These are phyloP conservation scores for Orchesella flavescens DNA, from an alignment of 2,888 invertebrate species.

Conservation along the genomic window DNA sequence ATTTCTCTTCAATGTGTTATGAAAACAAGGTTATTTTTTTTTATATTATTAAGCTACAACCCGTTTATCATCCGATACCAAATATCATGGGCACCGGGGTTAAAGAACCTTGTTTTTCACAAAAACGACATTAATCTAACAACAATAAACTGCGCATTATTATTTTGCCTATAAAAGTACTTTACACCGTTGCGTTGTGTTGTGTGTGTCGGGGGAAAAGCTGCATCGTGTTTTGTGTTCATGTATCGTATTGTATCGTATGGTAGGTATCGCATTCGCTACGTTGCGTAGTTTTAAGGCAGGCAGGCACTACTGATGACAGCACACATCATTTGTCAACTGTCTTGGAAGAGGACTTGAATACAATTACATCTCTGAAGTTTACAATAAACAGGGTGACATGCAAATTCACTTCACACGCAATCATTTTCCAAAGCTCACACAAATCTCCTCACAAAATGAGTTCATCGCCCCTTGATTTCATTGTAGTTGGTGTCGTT, in stretches of 20 bases:
- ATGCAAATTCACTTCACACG: conserved; percentile 41
- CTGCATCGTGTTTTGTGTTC: too few relatives aligned
- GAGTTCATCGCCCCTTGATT: conserved; percentile 25
- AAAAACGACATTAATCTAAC: neutral
- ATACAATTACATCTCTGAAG: conserved; percentile 12
- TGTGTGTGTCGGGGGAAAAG: conserved; percentile 2
- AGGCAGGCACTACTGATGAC: conserved; percentile 25
- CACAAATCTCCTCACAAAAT: neutral
- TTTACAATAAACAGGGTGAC: conserved; percentile 27
- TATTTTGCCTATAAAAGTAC: neutral
- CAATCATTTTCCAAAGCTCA: conserved; percentile 22
- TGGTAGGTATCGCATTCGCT: too few relatives aligned
- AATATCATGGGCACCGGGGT: conserved; percentile 14
- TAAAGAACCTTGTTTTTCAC: conserved; percentile 25
- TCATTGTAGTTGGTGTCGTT: neutral
- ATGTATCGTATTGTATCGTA: too few relatives aligned
- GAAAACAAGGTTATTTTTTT: neutral
- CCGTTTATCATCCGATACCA: conserved; percentile 9
- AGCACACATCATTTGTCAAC: conserved; percentile 45
- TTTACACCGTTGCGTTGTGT: neutral
- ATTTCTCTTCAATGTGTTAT: conserved; percentile 33
- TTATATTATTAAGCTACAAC: neutral
- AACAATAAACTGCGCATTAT: neutral
- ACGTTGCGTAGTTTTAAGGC: neutral
- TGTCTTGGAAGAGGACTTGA: conserved; percentile 10